Percentiles rank a stretch among this genome's conserved stretches.
Conservation (phyloP, 92 coral and sea anemone genomes). For the Palythoa caribaeorum region DNA sequence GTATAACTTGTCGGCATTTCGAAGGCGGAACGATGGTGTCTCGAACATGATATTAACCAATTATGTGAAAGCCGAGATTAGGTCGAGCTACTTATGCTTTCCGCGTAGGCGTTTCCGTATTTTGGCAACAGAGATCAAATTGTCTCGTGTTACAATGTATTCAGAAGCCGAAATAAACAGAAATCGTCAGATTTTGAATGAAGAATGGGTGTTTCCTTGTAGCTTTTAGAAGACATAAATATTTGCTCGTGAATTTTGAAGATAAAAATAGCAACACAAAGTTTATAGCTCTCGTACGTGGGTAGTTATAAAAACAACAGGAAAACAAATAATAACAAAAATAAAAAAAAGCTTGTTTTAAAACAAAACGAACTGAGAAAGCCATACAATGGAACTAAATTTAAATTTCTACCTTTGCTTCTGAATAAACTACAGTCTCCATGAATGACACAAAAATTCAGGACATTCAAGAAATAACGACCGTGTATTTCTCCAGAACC, state of each 20-base stretch:
- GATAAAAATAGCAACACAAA: slow-evolving; percentile 18
- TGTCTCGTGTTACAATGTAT: slow-evolving; percentile 24
- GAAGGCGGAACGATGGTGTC: neutral
- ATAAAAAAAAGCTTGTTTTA: neutral
- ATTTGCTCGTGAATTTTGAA: neutral
- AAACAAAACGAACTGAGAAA: too few relatives aligned
- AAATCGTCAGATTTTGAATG: slow-evolving; percentile 7
- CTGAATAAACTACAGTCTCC: too few relatives aligned
- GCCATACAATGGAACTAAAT: too few relatives aligned
- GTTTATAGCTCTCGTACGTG: neutral
- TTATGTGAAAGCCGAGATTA: neutral
- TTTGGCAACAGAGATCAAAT: neutral
- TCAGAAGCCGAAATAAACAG: slow-evolving; percentile 11
- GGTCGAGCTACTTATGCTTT: slow-evolving; percentile 7
- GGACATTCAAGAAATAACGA: too few relatives aligned
- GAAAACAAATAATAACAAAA: neutral
- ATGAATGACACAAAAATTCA: too few relatives aligned
- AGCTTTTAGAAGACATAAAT: neutral
- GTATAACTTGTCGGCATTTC: slow-evolving; percentile 12
- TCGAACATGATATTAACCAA: neutral
- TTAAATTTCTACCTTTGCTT: too few relatives aligned
- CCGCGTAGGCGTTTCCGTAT: slow-evolving; percentile 32
- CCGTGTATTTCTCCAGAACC: neutral
- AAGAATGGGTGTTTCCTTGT: slow-evolving; percentile 19
- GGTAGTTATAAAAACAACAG: neutral